Percentiles rank a stretch among this genome's conserved stretches.
Conservation (phyloP, 2,113 vertebrate species). For the Diadophis punctatus region DNA sequence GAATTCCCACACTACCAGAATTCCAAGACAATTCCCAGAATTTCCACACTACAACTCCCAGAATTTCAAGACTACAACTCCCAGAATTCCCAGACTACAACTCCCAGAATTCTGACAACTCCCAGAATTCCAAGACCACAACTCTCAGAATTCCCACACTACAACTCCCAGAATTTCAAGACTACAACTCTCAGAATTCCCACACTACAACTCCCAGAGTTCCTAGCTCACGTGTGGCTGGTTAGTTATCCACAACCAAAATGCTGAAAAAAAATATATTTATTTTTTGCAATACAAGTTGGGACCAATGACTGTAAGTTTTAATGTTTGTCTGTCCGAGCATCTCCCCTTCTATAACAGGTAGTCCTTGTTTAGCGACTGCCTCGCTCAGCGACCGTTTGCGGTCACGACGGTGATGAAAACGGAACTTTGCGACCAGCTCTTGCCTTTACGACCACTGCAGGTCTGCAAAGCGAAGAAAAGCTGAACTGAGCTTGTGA, state of each 20-base stretch:
- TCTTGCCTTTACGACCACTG: background rate
- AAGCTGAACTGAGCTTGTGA: background rate
- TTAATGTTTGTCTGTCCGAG: background rate
- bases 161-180: background rate
- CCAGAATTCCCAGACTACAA: too few relatives aligned
- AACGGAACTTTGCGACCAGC: rapidly evolving
- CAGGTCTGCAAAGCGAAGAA: background rate
- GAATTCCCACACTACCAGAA: background rate
- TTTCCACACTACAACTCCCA: background rate
- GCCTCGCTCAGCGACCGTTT: background rate
- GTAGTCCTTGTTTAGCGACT: background rate
- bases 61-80: too few relatives aligned
- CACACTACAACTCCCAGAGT: background rate
- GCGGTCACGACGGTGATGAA: rapidly evolving
- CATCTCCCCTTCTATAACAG: background rate
- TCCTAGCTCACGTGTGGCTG: background rate
- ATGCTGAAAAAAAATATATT: background rate
- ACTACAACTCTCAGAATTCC: background rate
- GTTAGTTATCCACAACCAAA: background rate
- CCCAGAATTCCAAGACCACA: background rate
- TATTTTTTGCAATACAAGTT: background rate
- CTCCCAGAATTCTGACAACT: too few relatives aligned
- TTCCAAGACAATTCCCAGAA: too few relatives aligned
- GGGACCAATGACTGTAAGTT: background rate
- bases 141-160: background rate